phyloP scores from a whole-genome alignment of 2,797 vertebrate species.

The Scomberomorus guttatus region DNA sequence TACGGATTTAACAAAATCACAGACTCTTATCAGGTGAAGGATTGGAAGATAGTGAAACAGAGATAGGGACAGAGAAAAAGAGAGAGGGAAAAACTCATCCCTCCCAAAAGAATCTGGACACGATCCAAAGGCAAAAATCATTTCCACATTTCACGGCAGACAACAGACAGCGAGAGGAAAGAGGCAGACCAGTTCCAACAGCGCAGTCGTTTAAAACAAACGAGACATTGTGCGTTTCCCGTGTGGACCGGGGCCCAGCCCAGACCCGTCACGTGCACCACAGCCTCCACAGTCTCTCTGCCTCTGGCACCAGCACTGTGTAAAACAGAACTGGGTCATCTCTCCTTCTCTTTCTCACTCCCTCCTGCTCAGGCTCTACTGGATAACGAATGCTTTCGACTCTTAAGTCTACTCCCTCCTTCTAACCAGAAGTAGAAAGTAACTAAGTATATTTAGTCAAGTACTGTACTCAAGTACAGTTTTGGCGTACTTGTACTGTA shows the following conservation, averaged over 20 bases:
- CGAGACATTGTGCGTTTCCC: constrained; percentile 84
- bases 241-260: constrained; percentile 80
- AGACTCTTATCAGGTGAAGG: constrained; percentile 62
- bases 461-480: background rate
- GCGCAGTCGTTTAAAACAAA: constrained; percentile 84
- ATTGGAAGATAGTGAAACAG: constrained; percentile 61
- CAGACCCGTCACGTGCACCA: constrained; percentile 80
- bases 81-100: constrained; percentile 63
- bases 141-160: constrained; percentile 89
- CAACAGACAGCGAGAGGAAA: constrained; percentile 86
- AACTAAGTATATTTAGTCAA: constrained; percentile 16
- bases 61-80: constrained; percentile 51
- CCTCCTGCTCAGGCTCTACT: constrained; percentile 62
- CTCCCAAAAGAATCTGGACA: constrained; percentile 83
- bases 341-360: constrained; percentile 65
- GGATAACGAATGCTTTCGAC: constrained; percentile 67
- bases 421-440: constrained; percentile 26
- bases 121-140: constrained; percentile 88
- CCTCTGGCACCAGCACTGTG: constrained; percentile 78
- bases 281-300: constrained; percentile 72
- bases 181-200: constrained; percentile 79
- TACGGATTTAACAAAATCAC: constrained; percentile 54
- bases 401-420: constrained; percentile 43
- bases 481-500: background rate
- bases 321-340: constrained; percentile 85